Evolutionary conservation across 2,797 vertebrate species (phyloP), one percentile per base, ranked within the genome.

Genomic region (Pogonophryne albipinna): DNA sequence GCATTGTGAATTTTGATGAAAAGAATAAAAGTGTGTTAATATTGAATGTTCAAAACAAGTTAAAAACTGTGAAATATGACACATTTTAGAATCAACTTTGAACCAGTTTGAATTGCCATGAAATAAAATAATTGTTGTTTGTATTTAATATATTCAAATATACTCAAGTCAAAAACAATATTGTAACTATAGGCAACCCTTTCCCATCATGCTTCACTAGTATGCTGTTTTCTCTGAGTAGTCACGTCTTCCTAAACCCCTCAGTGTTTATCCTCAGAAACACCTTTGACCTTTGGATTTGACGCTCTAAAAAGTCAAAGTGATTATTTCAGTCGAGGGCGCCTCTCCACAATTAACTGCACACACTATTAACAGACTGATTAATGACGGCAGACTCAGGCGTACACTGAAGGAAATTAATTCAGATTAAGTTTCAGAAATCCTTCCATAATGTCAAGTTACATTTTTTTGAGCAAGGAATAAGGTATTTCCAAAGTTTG

Each of bases 281-380:
- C 79, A 83, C 88, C 71, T 89, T 83, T 71, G 83, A 92, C 87
- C 88, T 92, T 92, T 87, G 81, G 73, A 73, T 80, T 41, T 61
- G 84, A 82, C 23, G 72, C 53, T 66, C 31, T 45, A 41, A 91
- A 90, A 91, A 87, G 91, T 91, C 85, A 90, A 83, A 87, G 85
- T 74, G 82, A 89, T 93, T 90, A 91, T 84, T 87, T 74, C 71
- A 20, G 78, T 57, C 56, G 70, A 68, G 80, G 82, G 63, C 61
- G 85, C 83, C 82, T 79, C 89, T 90, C 85, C 69, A 90, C 84
- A 89, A 90, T 91, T 91, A 91, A 60, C 84, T 9, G 79, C 69
- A 47, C 68, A 3, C 74, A 74, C 66, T 81, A 81, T 85, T 87
- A 80, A 78, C 85, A 70, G 63, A 38, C 85, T 90, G 89, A 93